These are phyloP conservation scores for Amphipoea oculea DNA, from an alignment of 2,888 invertebrate genomes.

Conservation along the genomic window DNA sequence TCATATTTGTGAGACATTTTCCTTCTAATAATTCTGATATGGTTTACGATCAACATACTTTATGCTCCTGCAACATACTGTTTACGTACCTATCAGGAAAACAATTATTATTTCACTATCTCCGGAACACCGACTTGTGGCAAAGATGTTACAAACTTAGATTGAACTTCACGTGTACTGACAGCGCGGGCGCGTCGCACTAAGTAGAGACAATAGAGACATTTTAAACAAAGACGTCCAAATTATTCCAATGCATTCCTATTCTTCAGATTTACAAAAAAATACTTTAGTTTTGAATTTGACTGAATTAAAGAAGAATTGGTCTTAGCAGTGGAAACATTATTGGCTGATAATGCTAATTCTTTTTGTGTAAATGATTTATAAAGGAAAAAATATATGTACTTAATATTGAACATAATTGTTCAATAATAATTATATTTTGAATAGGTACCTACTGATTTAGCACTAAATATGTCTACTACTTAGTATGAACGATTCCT, in stretches of 20 bases:
- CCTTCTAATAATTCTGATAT: background rate
- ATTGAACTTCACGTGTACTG: constrained; percentile 38
- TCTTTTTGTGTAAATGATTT: background rate
- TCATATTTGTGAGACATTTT: background rate
- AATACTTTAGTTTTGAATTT: background rate
- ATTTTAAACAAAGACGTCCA: constrained; percentile 22
- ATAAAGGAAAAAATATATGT: background rate
- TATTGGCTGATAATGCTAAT: background rate
- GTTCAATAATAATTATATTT: background rate
- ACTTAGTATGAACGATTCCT: background rate
- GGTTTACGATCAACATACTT: background rate
- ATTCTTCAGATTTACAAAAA: background rate
- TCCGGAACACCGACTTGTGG: constrained; percentile 29
- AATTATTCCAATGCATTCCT: background rate
- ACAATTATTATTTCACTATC: constrained; percentile 28
- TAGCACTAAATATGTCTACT: background rate
- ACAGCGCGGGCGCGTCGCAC: background rate
- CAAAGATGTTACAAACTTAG: constrained; percentile 46
- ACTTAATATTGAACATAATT: too few relatives aligned
- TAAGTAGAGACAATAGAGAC: constrained; percentile 10
- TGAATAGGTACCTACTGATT: background rate
- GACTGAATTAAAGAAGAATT: background rate
- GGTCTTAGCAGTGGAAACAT: background rate
- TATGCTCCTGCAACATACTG: background rate
- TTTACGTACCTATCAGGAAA: constrained; percentile 12